phyloP scores from a whole-genome alignment of 2,113 vertebrate species.

The Thinocorus orbignyianus region DNA sequence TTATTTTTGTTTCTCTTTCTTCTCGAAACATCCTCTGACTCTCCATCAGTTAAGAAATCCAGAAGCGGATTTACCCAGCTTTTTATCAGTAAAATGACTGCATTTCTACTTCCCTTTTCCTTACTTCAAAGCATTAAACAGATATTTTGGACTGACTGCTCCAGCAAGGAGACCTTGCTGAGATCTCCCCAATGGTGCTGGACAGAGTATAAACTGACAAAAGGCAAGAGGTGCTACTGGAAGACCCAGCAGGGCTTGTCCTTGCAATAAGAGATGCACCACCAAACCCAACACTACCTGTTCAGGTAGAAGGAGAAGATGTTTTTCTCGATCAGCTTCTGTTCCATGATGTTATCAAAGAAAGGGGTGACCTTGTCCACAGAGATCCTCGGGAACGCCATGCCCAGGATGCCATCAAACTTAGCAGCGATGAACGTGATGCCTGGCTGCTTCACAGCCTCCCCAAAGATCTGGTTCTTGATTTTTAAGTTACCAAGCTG shows the following conservation, averaged over 20 bases:
- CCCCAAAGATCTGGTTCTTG: slow-evolving; percentile 85
- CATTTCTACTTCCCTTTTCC: background rate
- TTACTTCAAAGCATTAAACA: background rate
- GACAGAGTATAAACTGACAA: background rate
- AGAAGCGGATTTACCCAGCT: background rate
- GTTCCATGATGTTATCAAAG: slow-evolving; percentile 91
- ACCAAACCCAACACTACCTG: slow-evolving; percentile 77
- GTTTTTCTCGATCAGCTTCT: slow-evolving; percentile 86
- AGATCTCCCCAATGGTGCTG: background rate
- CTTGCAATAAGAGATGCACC: background rate
- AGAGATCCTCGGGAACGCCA: slow-evolving; percentile 88
- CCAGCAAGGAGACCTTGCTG: background rate
- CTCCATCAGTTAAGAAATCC: background rate
- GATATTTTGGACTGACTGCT: background rate
- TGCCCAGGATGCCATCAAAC: slow-evolving; percentile 95
- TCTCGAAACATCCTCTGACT: background rate
- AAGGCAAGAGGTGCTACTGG: background rate
- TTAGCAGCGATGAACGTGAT: slow-evolving; percentile 89
- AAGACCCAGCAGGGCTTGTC: background rate
- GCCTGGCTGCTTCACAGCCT: slow-evolving; percentile 92
- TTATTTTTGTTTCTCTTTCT: background rate
- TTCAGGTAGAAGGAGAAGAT: slow-evolving; percentile 96
- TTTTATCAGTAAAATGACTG: background rate
- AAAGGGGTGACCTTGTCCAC: slow-evolving; percentile 84
- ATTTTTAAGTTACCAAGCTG: slow-evolving; percentile 77